Evolutionary conservation across 2,113 vertebrate genomes (phyloP).

Genomic region (Xenus cinereus): DNA sequence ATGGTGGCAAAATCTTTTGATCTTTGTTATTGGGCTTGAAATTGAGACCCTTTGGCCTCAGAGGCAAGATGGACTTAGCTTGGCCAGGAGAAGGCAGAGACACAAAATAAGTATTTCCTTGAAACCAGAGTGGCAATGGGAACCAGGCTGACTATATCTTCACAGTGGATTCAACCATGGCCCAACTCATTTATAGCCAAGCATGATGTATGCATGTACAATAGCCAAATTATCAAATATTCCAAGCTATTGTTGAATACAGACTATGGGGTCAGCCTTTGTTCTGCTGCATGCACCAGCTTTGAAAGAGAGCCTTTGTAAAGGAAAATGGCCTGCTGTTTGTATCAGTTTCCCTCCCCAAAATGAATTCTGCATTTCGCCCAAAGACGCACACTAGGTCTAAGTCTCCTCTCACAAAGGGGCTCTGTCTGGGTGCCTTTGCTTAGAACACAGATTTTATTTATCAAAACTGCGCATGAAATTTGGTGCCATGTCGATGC

Average conservation of each 20-base stretch:
- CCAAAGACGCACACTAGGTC: slow-evolving; percentile 23
- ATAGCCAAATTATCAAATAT: slow-evolving; percentile 38
- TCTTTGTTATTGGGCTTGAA: neutral
- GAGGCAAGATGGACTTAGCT: neutral
- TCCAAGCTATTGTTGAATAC: slow-evolving; percentile 15
- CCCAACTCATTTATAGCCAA: neutral
- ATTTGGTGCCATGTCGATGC: neutral
- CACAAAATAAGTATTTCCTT: neutral
- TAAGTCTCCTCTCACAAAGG: slow-evolving; percentile 40
- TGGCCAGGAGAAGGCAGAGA: neutral
- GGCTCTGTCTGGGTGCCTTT: slow-evolving; percentile 23
- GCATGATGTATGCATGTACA: slow-evolving; percentile 54
- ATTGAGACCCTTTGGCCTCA: neutral
- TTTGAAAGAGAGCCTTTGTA: slow-evolving; percentile 37
- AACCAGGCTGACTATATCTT: neutral
- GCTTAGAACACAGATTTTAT: slow-evolving; percentile 55
- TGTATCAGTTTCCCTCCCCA: slow-evolving; percentile 18
- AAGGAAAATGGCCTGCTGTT: slow-evolving; percentile 51
- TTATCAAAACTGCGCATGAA: slow-evolving; percentile 39
- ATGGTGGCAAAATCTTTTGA: neutral
- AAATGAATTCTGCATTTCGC: slow-evolving; percentile 18
- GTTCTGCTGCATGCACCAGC: slow-evolving; percentile 27
- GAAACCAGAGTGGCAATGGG: neutral
- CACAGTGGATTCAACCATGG: neutral
- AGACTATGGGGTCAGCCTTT: slow-evolving; percentile 38